Evolutionary conservation across 1,140 invertebrate species (phyloP), one percentile per base, ranked within the genome.

Genomic region (Microplitis demolitor): DNA sequence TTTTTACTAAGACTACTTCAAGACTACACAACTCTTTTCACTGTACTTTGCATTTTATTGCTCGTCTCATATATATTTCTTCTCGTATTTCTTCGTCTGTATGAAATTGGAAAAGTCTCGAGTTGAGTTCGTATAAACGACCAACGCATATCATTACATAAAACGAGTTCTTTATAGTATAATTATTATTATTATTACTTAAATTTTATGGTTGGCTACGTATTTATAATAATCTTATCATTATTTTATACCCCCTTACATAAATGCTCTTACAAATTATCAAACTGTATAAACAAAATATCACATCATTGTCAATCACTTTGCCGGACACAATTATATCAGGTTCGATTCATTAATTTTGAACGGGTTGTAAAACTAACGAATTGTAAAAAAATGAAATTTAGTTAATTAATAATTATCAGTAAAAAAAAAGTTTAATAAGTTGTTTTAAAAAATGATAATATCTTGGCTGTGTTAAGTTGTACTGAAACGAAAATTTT

Each of bases 91-190:
- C 39, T 66, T 66, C 50, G 39, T 14, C 4, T 50, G 31, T 50
- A 66, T 39, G 51, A 53, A 66, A 66, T 66, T 66, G 63, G 63
- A 66, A 53, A 66, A 66, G 50, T 66, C 39, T 66, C 39, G 50
- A 66, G 13, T 66, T 66, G 63, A 66, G 24, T 37, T 50, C 37
- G 31, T 35, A 62, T 62, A 62, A 37, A 62, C 60, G 35, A 62
- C 60, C 60, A 31, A 13, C 35, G 34, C 60, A 62, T 62, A 62
- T 62, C n/a, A 62, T 62, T 62, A 35, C 35, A 62, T 33, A 35
- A 3, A 45, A 35, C 34, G 60, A 13, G 34, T 62, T 35, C 35
- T 62, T 35, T 33, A 13, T 62, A 3, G 16, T 58, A 31, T 62
- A 8, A 61, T 9, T 62, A 62, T 37, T 37, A 62, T 62, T 13